Percentiles rank a stretch among this genome's conserved stretches.
These are phyloP conservation scores for Neosalanx taihuensis DNA, from an alignment of 2,797 vertebrate genomes.

Conservation along the genomic window DNA sequence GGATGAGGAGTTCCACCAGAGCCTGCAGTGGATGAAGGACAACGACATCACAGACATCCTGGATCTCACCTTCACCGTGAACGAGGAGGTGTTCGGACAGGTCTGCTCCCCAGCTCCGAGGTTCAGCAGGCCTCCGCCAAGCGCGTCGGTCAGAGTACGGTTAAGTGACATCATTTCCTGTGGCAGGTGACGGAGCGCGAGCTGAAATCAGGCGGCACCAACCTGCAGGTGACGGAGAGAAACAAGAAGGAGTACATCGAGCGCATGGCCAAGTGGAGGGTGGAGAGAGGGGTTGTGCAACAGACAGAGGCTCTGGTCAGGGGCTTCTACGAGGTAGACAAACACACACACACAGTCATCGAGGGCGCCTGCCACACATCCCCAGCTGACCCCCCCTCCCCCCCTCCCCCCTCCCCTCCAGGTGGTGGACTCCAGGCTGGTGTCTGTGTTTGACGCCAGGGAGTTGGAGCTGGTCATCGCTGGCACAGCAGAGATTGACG, in stretches of 20 bases:
- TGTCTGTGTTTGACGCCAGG: slow-evolving; percentile 97
- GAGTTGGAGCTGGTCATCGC: slow-evolving; percentile 97
- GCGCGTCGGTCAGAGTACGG: not conserved
- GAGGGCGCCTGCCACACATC: not conserved
- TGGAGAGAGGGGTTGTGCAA: slow-evolving; percentile 93
- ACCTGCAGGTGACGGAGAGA: slow-evolving; percentile 94
- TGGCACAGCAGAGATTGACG: slow-evolving; percentile 95
- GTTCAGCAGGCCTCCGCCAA: no score
- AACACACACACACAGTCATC: slow-evolving; percentile 2
- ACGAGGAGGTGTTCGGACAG: slow-evolving; percentile 98
- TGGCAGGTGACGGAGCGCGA: slow-evolving; percentile 92
- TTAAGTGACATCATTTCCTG: slow-evolving; percentile 8
- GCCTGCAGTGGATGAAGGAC: slow-evolving; percentile 98
- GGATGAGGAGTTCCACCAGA: slow-evolving; percentile 98
- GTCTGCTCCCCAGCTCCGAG: slow-evolving; percentile 51
- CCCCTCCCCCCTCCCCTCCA: slow-evolving; percentile 44
- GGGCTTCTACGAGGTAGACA: slow-evolving; percentile 91
- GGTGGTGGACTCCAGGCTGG: slow-evolving; percentile 95
- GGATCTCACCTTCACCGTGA: slow-evolving; percentile 96
- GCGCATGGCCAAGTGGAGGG: slow-evolving; percentile 95
- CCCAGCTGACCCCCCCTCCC: not conserved
- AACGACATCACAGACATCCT: slow-evolving; percentile 96
- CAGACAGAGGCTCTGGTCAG: slow-evolving; percentile 93
- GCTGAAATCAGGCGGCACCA: slow-evolving; percentile 90
- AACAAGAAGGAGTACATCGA: slow-evolving; percentile 99